These are phyloP conservation scores for Prostheceraeus crozeri DNA, from an alignment of 2,888 invertebrate genomes.

Conservation along the genomic window DNA sequence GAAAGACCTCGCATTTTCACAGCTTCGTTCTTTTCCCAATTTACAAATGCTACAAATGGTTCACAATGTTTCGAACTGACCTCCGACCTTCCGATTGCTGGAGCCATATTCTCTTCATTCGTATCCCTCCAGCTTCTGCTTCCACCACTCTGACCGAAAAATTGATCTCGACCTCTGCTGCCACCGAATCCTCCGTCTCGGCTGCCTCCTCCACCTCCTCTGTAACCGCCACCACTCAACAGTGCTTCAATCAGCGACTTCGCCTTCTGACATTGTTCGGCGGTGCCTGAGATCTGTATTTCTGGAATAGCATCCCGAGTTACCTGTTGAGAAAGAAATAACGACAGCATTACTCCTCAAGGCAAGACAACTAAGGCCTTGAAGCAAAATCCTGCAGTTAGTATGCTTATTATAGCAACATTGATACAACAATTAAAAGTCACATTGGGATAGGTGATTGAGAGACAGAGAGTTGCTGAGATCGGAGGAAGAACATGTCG, in stretches of 20 bases:
- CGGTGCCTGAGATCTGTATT: slow-evolving; percentile 32
- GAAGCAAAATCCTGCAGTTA: too few species aligned
- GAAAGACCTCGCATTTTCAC: background rate
- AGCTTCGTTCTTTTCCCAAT: background rate
- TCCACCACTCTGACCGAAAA: slow-evolving; percentile 27
- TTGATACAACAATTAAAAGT: too few species aligned
- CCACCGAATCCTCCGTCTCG: slow-evolving; percentile 26
- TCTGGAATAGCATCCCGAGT: slow-evolving; percentile 27
- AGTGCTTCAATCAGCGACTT: slow-evolving; percentile 29
- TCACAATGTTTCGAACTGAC: slow-evolving; percentile 29
- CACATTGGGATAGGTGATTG: too few species aligned
- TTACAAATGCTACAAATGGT: slow-evolving; percentile 26
- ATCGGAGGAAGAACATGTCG: too few species aligned
- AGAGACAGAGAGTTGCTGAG: too few species aligned
- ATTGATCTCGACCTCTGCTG: slow-evolving; percentile 31
- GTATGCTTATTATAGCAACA: too few species aligned
- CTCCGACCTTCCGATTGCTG: slow-evolving; percentile 24
- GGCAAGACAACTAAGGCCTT: too few species aligned
- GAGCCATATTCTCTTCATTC: slow-evolving; percentile 29
- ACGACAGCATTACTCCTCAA: too few species aligned
- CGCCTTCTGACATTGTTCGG: background rate
- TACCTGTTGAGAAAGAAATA: too few species aligned
- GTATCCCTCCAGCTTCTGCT: slow-evolving; percentile 27
- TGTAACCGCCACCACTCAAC: slow-evolving; percentile 29
- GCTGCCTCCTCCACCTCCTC: slow-evolving; percentile 29